Percentiles rank a stretch among this genome's conserved stretches.
These are phyloP conservation scores for Sussaba pulchella DNA, from an alignment of 2,888 invertebrate species.

Conservation along the genomic window DNA sequence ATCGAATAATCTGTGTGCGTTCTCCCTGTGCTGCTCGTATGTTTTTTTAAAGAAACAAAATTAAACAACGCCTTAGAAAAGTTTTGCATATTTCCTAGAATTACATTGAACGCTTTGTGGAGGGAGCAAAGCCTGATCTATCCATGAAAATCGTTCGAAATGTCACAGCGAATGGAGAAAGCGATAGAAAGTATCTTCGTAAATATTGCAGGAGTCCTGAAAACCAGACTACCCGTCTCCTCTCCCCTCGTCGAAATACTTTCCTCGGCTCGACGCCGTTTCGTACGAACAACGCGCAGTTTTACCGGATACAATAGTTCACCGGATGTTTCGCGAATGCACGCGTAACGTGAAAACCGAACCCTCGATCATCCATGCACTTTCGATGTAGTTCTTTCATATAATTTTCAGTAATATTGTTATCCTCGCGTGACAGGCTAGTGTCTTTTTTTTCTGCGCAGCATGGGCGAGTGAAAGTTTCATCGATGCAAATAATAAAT, in stretches of 20 bases:
- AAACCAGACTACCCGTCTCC: conserved; percentile 47
- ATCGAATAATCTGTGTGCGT: too few relatives aligned
- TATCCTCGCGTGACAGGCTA: conserved; percentile 8
- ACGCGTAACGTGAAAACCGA: conserved; percentile 22
- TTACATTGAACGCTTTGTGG: background rate
- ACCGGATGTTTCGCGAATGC: conserved; percentile 49
- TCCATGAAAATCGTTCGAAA: background rate
- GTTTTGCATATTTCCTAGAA: background rate
- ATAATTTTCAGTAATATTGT: conserved; percentile 19
- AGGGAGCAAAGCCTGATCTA: background rate
- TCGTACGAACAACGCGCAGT: conserved; percentile 69
- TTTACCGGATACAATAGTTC: conserved; percentile 24
- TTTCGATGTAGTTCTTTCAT: conserved; percentile 5
- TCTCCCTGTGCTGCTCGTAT: too few relatives aligned
- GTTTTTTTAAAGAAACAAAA: too few relatives aligned
- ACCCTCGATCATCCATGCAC: conserved; percentile 34
- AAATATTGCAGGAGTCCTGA: conserved; percentile 48
- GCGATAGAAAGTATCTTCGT: background rate
- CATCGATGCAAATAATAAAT: conserved; percentile 9
- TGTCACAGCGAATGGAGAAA: background rate
- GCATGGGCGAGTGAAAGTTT: conserved; percentile 1
- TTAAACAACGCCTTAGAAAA: too few relatives aligned
- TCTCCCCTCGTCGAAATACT: conserved; percentile 58
- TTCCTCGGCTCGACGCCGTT: conserved; percentile 65
- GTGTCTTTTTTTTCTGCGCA: background rate